Conservation (phyloP, 2,113 vertebrate species). For the Leiothrix lutea region DNA sequence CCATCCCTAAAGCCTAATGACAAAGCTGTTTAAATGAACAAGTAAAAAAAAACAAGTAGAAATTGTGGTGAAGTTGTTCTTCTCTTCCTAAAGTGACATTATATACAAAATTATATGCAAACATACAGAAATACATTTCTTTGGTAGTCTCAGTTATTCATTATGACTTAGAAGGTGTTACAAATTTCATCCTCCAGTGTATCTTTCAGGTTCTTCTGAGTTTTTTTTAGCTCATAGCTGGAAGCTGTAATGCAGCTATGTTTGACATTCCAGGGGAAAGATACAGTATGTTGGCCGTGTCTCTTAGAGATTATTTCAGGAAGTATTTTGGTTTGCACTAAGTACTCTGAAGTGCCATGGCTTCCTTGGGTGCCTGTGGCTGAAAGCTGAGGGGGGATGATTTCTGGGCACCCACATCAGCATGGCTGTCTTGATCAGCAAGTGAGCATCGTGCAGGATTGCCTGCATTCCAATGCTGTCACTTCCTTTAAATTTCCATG, state of each 20-base stretch:
- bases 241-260: not conserved
- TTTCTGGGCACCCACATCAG: not conserved
- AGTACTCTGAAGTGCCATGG: not conserved
- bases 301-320: not conserved
- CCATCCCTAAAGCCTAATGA: not conserved
- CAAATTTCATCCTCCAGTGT: not conserved
- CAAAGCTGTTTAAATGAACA: not conserved
- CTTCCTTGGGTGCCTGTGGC: not conserved
- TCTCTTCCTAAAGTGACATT: not conserved
- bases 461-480: fast-evolving
- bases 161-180: not conserved
- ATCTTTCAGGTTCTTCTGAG: not conserved
- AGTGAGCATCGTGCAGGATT: not conserved
- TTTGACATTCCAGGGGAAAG: not conserved
- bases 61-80: not conserved
- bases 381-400: not conserved
- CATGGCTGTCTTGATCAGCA: not conserved
- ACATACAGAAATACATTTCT: not conserved
- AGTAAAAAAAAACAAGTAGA: not conserved
- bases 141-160: not conserved
- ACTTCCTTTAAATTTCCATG: not conserved
- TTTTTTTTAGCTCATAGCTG: not conserved
- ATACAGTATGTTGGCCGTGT: fast-evolving
- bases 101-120: not conserved
- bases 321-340: not conserved